Evolutionary conservation across 2,888 invertebrate species (phyloP), one percentile per base, ranked within the genome.

Genomic region (Apoda limacodes): DNA sequence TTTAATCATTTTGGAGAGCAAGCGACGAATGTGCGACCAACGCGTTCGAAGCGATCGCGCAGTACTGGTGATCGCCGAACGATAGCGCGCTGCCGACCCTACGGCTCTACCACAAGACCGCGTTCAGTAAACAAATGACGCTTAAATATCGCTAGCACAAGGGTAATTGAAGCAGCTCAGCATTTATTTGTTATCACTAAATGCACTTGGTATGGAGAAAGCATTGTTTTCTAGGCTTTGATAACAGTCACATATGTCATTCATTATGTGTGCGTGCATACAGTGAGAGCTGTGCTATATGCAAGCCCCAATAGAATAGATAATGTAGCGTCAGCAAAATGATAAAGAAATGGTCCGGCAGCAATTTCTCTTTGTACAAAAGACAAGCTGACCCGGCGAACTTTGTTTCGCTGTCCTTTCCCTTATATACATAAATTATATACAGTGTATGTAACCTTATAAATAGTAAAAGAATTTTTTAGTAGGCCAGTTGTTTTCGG

Each of bases 51-150:
- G 62, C 53, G 71, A 55, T 67, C 71, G 71, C 70, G 60, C 68
- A 60, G 63, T 63, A 76, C 75, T 76, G 71, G 62, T 62, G 64
- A 56, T 61, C 65, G 69, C 59, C 74, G 75, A 64, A 75, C 74
- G 78, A 76, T 78, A 78, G 74, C 67, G 60, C 58, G 58, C 55
- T 60, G 54, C 59, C 74, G 72, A 71, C 72, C 74, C 74, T 65
- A 60, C 46, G 48, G 45, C 71, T 56, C 51, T 70, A 76, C 76
- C 63, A 67, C 60, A 64, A 55, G 30, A 61, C 48, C 42, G 44
- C 35, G 45, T 44, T 44, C 64, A 58, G 55, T 45, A 48, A 48
- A 35, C 43, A 38, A 21, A 39, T 34, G 44, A 48, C 57, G 54
- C 45, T 45, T 46, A 40, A 34, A 29, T 46, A 52, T 53, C 56